These are phyloP conservation scores for Cheilosia scutellata DNA, from an alignment of 2,888 invertebrate species.

Conservation along the genomic window DNA sequence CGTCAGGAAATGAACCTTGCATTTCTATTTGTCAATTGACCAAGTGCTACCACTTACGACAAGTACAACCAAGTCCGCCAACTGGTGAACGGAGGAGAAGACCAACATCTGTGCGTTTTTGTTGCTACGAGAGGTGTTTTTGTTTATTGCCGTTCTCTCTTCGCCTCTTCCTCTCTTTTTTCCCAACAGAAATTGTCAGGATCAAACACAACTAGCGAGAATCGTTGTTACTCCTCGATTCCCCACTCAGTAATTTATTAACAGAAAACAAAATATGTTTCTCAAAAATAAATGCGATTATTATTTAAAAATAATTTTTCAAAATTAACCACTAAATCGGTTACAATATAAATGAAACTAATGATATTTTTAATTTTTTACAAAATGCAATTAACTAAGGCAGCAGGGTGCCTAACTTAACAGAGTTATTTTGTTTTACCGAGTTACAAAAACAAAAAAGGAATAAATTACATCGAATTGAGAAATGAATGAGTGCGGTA, in stretches of 20 bases:
- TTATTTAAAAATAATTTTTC: slow-evolving; percentile 27
- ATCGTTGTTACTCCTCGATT: too few relatives aligned
- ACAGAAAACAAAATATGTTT: slow-evolving; percentile 1
- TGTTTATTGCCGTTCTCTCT: too few relatives aligned
- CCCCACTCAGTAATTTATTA: not conserved
- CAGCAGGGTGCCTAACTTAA: not conserved
- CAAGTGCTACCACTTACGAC: too few relatives aligned
- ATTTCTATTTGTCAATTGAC: too few relatives aligned
- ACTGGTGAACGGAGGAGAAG: too few relatives aligned
- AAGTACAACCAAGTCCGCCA: too few relatives aligned
- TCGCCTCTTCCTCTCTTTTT: too few relatives aligned
- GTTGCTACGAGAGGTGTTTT: too few relatives aligned
- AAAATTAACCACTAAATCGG: slow-evolving; percentile 9
- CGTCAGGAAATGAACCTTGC: too few relatives aligned
- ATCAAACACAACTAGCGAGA: too few relatives aligned
- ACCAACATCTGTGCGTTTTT: too few relatives aligned
- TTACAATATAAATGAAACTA: slow-evolving; percentile 17
- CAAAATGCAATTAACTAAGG: not conserved
- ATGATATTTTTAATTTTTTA: slow-evolving; percentile 1
- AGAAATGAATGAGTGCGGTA: slow-evolving; percentile 25
- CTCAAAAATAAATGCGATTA: slow-evolving; percentile 27
- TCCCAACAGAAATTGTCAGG: too few relatives aligned
- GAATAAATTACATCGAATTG: slow-evolving; percentile 38
- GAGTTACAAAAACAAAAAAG: not conserved
- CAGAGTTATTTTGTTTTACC: slow-evolving; percentile 1